These are phyloP conservation scores for Ormyrus pomaceus DNA, from an alignment of 2,888 invertebrate species.

Conservation along the genomic window DNA sequence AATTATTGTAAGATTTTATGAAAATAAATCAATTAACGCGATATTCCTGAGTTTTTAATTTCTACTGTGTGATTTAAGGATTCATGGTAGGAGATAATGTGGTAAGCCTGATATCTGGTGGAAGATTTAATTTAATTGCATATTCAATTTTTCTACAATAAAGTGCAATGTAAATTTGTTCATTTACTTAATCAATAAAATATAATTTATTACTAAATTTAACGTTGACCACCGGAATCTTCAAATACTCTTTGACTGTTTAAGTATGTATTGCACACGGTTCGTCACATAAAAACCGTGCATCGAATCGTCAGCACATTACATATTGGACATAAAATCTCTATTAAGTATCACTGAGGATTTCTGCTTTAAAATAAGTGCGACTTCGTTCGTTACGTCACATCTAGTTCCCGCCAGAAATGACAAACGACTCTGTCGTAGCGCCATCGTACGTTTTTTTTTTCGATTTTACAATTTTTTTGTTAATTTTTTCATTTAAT, in stretches of 20 bases:
- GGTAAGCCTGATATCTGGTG: constrained; percentile 51
- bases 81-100: constrained; percentile 1
- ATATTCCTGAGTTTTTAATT: not conserved
- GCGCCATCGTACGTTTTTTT: constrained; percentile 41
- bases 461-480: constrained; percentile 42
- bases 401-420: constrained; percentile 57
- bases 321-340: constrained; percentile 53
- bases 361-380: constrained; percentile 46
- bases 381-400: constrained; percentile 53
- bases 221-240: constrained; percentile 47
- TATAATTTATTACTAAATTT: constrained; percentile 54
- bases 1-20: constrained; percentile 51
- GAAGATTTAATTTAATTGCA: constrained; percentile 63
- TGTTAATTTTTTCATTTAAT: constrained; percentile 26
- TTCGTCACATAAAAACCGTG: constrained; percentile 29
- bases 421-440: constrained; percentile 51
- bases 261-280: constrained; percentile 54
- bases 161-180: constrained; percentile 56
- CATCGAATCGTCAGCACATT: constrained; percentile 30
- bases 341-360: constrained; percentile 50
- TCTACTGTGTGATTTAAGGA: constrained; percentile 7
- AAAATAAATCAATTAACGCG: constrained; percentile 53
- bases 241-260: constrained; percentile 39
- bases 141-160: constrained; percentile 59
- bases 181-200: constrained; percentile 52